Evolutionary conservation across 2,888 invertebrate genomes (phyloP), one percentile per base, ranked within the genome.

Genomic region (Drosophila borealis): DNA sequence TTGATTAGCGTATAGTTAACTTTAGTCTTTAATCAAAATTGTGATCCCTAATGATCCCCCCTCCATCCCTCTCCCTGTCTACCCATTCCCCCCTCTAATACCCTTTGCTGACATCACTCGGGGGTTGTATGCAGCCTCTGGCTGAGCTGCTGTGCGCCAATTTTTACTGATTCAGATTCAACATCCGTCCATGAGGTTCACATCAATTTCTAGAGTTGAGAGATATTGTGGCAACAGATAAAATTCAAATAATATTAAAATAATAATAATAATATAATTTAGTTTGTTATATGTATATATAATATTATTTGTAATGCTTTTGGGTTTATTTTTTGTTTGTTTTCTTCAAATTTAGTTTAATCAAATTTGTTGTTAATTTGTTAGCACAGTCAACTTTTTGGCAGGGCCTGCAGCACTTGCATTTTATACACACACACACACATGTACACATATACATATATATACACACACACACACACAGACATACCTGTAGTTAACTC

Each of bases 141-240:
- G 63, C 60, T 61, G 70, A 79, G 81, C 74, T 74, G 74, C 80
- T 81, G 87, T 78, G 87, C 87, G 82, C 85, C 70, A 81, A 80
- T 76, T 86, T 81, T 83, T 77, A 86, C 87, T 88, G 17, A 17
- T 17, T 86, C 88, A 81, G 76, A 88, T 85, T 84, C 48, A 81
- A 86, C 81, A 86, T 86, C 86, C 86, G 86, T 86, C 86, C 86
- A 86, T 80, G 76, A 79, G 81, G 86, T 88, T 86, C 86, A 86
- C 81, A 80, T 29, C 36, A 77, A 67, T 63, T 65, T 76, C 68
- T 78, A 70, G 59, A 65, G 56, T 72, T 73, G 51, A 60, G 42
- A 54, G 74, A 67, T 57, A 50, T 48, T 53, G 25, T 66, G 57
- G 61, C 17, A 36, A 56, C 46, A 57, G n/a, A 41, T 14, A 51